These are phyloP conservation scores for Columba janthina DNA, from an alignment of 2,113 vertebrate species.

Conservation along the genomic window DNA sequence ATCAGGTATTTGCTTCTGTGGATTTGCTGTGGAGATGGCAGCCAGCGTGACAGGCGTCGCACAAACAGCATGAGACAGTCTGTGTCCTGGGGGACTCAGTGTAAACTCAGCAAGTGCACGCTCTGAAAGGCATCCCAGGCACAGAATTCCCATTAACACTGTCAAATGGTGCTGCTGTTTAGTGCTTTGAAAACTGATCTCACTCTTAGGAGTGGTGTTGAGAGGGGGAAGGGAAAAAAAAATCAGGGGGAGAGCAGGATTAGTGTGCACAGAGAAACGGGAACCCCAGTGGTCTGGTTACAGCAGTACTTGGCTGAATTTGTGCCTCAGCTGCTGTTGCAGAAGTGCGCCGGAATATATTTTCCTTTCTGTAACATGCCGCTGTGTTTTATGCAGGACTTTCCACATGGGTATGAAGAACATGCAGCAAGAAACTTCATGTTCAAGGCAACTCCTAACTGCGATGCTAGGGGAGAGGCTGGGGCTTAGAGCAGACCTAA, in stretches of 20 bases:
- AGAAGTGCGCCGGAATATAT: background rate
- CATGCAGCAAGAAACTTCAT: fast-evolving
- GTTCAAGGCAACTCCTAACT: fast-evolving
- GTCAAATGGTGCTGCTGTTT: background rate
- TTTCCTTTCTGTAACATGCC: background rate
- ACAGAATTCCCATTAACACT: background rate
- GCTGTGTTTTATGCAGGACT: background rate
- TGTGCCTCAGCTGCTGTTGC: background rate
- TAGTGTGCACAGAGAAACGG: background rate
- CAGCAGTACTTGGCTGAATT: background rate
- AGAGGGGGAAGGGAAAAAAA: background rate
- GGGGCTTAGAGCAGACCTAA: background rate
- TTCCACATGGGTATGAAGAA: fast-evolving
- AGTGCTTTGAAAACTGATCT: background rate
- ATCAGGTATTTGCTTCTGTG: background rate
- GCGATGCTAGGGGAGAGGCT: fast-evolving
- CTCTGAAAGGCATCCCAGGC: background rate
- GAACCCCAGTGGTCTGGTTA: background rate
- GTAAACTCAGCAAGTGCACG: fast-evolving
- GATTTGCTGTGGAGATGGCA: background rate
- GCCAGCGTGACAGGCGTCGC: background rate
- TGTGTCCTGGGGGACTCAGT: background rate
- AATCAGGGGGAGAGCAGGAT: background rate
- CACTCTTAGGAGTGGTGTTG: background rate
- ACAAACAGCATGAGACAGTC: background rate